A percentile compares a stretch with the other conserved stretches of the same genome.
Evolutionary conservation across 2,113 vertebrate species (phyloP).

Genomic region (Grammomys dolichurus): DNA sequence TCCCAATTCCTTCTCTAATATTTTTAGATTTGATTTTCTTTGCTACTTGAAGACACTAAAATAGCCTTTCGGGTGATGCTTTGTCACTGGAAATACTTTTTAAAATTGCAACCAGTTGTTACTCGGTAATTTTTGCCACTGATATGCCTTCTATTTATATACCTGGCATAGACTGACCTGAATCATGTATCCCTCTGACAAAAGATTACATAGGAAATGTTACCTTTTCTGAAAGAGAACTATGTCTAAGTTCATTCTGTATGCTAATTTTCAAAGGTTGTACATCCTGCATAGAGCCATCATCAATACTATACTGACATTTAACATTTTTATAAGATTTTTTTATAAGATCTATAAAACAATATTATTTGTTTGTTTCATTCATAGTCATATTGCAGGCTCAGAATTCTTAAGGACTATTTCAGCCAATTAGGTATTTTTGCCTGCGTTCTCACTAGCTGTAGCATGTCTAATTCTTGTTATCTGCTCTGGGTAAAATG

Average conservation of each 20-base stretch:
- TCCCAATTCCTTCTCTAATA: background rate
- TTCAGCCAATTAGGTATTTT: background rate
- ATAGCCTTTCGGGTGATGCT: background rate
- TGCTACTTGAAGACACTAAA: background rate
- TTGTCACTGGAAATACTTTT: background rate
- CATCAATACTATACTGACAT: background rate
- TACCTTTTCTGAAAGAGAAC: background rate
- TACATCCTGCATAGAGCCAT: background rate
- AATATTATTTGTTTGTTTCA: background rate
- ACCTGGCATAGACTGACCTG: background rate
- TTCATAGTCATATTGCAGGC: background rate
- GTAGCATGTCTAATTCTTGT: background rate
- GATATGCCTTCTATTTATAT: background rate
- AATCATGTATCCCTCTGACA: background rate
- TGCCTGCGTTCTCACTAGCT: background rate
- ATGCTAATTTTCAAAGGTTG: background rate
- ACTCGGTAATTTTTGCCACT: background rate
- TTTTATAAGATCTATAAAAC: background rate
- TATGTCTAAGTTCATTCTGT: background rate
- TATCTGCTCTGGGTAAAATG: background rate
- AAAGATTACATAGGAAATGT: background rate
- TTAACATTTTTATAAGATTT: background rate
- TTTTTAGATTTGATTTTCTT: constrained; percentile 4
- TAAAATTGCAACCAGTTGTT: background rate
- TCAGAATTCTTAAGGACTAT: background rate